A percentile compares a stretch with the other conserved stretches of the same genome.
These are phyloP conservation scores for Micromesistius poutassou DNA, from an alignment of 2,797 vertebrate species.

Conservation along the genomic window DNA sequence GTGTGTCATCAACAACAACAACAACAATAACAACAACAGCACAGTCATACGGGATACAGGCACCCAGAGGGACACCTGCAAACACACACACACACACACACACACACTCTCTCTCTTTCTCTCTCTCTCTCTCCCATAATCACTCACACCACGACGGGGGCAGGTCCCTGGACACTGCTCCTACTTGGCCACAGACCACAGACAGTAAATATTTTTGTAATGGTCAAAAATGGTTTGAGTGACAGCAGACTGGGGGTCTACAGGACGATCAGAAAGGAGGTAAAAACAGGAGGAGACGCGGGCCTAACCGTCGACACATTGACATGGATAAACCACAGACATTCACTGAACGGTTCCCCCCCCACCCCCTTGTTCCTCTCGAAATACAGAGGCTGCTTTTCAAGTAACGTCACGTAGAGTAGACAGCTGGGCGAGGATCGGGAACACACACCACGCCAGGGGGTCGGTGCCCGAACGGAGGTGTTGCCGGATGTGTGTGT, in stretches of 20 bases:
- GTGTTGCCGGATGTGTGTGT: conserved; percentile 15
- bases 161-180: conserved; percentile 46
- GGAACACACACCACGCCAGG: background rate
- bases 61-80: conserved; percentile 13
- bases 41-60: conserved; percentile 46
- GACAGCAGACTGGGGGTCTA: conserved; percentile 46
- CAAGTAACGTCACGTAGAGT: conserved; percentile 32
- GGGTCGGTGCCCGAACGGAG: background rate
- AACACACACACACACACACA: conserved; percentile 9
- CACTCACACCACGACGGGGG: conserved; percentile 52
- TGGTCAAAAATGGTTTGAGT: conserved; percentile 16
- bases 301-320: conserved; percentile 15
- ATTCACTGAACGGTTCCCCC: conserved; percentile 20
- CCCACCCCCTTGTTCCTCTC: conserved; percentile 35
- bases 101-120: conserved; percentile 4
- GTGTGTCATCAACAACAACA: conserved; percentile 64
- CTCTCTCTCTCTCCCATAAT: conserved; percentile 2
- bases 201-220: conserved; percentile 8
- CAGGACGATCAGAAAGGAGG: background rate
- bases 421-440: conserved; percentile 29
- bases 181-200: conserved; percentile 65
- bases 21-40: conserved; percentile 54
- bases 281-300: conserved; percentile 32
- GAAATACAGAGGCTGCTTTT: conserved; percentile 30
- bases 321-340: conserved; percentile 33